Evolutionary conservation across 2,113 vertebrate genomes (phyloP), one percentile per base, ranked within the genome.

Genomic region (Paradoxurus hermaphroditus): DNA sequence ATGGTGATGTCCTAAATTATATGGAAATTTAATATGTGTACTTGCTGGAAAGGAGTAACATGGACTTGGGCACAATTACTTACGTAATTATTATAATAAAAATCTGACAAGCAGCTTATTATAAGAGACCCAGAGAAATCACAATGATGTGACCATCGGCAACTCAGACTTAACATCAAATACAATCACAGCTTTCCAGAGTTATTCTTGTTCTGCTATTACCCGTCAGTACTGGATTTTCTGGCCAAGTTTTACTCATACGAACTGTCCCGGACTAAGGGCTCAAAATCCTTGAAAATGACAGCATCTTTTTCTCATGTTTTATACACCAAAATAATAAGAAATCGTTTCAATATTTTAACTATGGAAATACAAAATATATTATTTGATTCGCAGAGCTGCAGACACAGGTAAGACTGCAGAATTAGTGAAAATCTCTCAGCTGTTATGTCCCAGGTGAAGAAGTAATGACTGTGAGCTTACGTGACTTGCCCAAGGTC

Each of bases 281-380:
- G 59, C 67, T 86, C n/a, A 34, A 91, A 79, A 51, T 93, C 36
- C 84, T 93, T 91, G 27, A 94, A 97, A 96, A 96, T n/a, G 53
- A 90, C 0, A 87, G 63, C 44, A 90, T 19, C 31, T 77, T 84
- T 89, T 79, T 67, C 51, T 62, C 73, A 86, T 23, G 31, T 85
- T 88, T 85, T 77, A 95, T 34, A 89, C 29, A 94, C 34, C 75
- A 36, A 36, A 53, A 78, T 68, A 79, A 27, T 21, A 72, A 93
- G 18, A 84, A 96, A 62, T 73, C 4, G 27, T n/a, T 91, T 75
- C 67, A 68, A 86, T 73, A 77, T 51, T 46, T 94, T 62, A 65
- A 81, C 18, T 65, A 77, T 51, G 44, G 91, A 92, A 95, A 91
- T 19, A 46, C 25, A 90, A 93, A 95, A 84, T 79, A 27, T 41